A percentile compares a stretch with the other conserved stretches of the same genome.
These are phyloP conservation scores for Trachemys scripta DNA, from an alignment of 2,113 vertebrate species.

Conservation along the genomic window DNA sequence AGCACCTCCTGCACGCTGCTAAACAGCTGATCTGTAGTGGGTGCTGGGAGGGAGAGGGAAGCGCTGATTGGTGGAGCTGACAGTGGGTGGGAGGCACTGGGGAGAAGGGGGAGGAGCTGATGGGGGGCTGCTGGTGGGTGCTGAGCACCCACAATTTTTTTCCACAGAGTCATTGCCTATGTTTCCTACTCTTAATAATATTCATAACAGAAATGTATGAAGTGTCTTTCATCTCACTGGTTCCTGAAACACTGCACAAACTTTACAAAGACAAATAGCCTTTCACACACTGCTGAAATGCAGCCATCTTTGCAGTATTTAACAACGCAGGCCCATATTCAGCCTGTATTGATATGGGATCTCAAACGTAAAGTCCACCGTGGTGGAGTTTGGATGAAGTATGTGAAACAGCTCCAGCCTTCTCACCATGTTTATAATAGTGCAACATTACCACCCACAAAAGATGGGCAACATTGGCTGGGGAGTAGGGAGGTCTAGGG, in stretches of 20 bases:
- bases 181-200: slow-evolving; percentile 2
- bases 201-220: background rate
- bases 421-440: background rate
- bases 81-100: too few relatives aligned
- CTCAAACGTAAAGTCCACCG: background rate
- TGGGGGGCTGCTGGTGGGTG: too few relatives aligned
- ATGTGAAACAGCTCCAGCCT: background rate
- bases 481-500: background rate
- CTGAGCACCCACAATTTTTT: too few relatives aligned
- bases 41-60: too few relatives aligned
- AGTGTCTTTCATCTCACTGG: background rate
- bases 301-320: slow-evolving; percentile 37
- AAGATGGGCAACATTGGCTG: background rate
- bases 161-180: too few relatives aligned
- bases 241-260: slow-evolving; percentile 15
- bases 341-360: background rate
- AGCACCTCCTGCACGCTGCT: too few relatives aligned
- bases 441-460: background rate
- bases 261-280: slow-evolving; percentile 16
- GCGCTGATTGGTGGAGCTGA: too few relatives aligned
- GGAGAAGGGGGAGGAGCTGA: too few relatives aligned
- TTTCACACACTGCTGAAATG: slow-evolving; percentile 20
- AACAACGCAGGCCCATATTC: background rate
- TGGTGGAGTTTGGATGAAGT: background rate
- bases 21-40: too few relatives aligned